phyloP scores from a whole-genome alignment of 1,140 invertebrate genomes.

The Aphelenchoides fujianensis region DNA sequence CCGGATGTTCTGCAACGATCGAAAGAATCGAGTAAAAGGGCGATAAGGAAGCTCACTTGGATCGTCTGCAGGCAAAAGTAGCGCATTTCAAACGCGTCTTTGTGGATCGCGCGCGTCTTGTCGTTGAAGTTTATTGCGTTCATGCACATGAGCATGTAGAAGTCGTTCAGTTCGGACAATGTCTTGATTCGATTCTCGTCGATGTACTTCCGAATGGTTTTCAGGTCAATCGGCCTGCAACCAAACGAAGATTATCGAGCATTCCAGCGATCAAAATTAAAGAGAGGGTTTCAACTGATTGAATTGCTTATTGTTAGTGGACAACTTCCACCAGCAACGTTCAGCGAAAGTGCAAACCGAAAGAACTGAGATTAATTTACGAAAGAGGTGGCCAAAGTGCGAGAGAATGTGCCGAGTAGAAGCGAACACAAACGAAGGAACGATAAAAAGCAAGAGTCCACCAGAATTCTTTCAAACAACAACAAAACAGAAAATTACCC shows the following conservation, averaged over 20 bases:
- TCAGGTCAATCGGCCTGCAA: conserved; percentile 13
- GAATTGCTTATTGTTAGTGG: no score
- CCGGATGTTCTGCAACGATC: neutral
- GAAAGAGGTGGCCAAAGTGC: no score
- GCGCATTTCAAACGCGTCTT: neutral
- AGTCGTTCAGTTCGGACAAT: conserved; percentile 9
- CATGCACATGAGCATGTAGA: conserved; percentile 13
- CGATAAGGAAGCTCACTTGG: neutral
- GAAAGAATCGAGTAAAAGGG: neutral
- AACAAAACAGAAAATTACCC: neutral
- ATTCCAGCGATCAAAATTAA: no score
- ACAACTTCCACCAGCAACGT: no score
- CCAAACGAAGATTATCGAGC: no score
- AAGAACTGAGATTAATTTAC: no score
- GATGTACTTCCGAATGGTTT: conserved; percentile 7
- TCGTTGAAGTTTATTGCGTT: conserved; percentile 11
- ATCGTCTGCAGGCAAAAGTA: neutral
- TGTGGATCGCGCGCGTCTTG: neutral
- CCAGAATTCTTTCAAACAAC: no score
- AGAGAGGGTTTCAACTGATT: no score
- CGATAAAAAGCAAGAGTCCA: no score
- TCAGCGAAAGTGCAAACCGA: no score
- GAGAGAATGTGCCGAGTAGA: no score
- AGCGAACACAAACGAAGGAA: no score
- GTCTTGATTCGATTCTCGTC: conserved; percentile 7